Evolutionary conservation across 2,113 vertebrate genomes (phyloP).

Genomic region (Meriones unguiculatus): DNA sequence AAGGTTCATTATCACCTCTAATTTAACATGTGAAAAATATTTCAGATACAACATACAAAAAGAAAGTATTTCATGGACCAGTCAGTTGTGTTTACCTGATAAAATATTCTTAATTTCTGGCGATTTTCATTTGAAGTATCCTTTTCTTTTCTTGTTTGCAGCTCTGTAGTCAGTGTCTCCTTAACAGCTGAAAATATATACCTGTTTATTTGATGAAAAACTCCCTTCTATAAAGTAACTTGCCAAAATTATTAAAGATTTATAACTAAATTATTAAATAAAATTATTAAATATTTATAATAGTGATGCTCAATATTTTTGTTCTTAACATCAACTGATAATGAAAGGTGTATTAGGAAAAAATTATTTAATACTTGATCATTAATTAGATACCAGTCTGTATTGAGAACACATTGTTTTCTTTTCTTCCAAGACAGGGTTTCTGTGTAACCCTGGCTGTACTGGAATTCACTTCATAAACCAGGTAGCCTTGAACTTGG

Average conservation of each 20-base stretch:
- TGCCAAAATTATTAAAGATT: conserved; percentile 29
- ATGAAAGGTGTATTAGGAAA: background rate
- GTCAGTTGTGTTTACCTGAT: conserved; percentile 91
- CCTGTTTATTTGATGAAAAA: conserved; percentile 58
- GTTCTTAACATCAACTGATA: background rate
- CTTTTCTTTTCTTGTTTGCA: conserved; percentile 95
- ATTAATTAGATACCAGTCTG: conserved; percentile 36
- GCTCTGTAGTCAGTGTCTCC: conserved; percentile 93
- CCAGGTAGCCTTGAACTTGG: background rate
- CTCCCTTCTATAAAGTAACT: conserved; percentile 29
- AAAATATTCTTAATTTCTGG: conserved; percentile 98
- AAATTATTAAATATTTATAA: no score
- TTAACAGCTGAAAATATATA: conserved; percentile 92
- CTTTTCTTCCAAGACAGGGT: background rate
- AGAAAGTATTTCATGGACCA: background rate
- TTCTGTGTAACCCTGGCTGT: background rate
- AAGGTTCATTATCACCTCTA: conserved; percentile 16
- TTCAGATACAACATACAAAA: conserved; percentile 24
- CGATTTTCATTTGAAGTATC: conserved; percentile 94
- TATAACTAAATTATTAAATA: background rate
- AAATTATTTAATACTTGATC: background rate
- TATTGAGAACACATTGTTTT: background rate
- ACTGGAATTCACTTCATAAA: background rate
- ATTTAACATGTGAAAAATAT: conserved; percentile 20
- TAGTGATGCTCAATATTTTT: no score